These are phyloP conservation scores for Montipora foliosa DNA, from an alignment of 64 coral and sea anemone species.

Conservation along the genomic window DNA sequence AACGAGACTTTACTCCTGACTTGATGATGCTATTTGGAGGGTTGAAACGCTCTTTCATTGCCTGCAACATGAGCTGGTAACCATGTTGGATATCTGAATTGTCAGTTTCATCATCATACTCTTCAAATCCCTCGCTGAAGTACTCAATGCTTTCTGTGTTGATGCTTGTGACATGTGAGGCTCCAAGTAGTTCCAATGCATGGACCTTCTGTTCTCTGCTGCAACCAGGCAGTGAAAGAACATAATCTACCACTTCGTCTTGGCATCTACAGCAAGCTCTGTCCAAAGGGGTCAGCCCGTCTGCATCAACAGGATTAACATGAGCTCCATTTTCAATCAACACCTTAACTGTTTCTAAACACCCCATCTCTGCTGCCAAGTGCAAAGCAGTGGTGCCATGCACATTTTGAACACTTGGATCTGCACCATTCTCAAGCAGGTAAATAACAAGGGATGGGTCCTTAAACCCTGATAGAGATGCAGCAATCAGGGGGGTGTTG, in stretches of 20 bases:
- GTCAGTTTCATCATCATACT: constrained; percentile 46
- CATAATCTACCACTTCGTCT: constrained; percentile 61
- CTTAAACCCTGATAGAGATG: constrained; percentile 65
- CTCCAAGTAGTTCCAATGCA: constrained; percentile 71
- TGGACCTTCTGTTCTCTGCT: constrained; percentile 48
- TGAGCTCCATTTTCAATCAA: constrained; percentile 29
- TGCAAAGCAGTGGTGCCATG: constrained; percentile 60
- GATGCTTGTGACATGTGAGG: constrained; percentile 58
- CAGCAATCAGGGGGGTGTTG: constrained; percentile 62
- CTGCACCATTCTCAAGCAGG: constrained; percentile 54
- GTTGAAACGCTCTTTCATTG: constrained; percentile 46
- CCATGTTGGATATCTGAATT: constrained; percentile 29
- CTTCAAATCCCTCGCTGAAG: constrained; percentile 45
- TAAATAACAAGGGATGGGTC: constrained; percentile 64
- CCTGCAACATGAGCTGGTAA: constrained; percentile 55
- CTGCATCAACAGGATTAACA: constrained; percentile 4
- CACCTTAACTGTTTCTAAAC: constrained; percentile 63
- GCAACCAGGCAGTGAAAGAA: constrained; percentile 57
- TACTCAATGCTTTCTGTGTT: constrained; percentile 69
- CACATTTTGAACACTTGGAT: constrained; percentile 49
- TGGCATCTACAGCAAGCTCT: constrained; percentile 53
- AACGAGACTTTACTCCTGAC: neutral
- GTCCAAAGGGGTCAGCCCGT: constrained; percentile 40
- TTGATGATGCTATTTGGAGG: constrained; percentile 5
- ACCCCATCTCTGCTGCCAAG: constrained; percentile 69